Conservation (phyloP, 2,797 vertebrate species). For the Kryptolebias ocellatus region DNA sequence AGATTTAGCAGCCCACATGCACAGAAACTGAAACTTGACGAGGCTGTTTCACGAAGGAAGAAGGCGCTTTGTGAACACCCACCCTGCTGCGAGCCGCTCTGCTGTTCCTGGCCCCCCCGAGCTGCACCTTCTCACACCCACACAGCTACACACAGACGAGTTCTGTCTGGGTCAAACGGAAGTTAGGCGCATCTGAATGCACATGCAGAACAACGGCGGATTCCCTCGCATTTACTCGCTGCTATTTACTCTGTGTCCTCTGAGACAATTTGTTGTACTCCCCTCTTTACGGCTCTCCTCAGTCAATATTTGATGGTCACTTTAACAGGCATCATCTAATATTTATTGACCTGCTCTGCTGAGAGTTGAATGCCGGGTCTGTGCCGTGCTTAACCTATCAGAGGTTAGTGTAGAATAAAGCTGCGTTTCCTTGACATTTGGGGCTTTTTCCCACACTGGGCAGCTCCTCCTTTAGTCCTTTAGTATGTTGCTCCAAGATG, state of each 20-base stretch:
- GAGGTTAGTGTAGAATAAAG: slow-evolving; percentile 40
- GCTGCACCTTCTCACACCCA: background rate
- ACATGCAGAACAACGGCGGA: slow-evolving; percentile 9
- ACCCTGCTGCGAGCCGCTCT: slow-evolving; percentile 53
- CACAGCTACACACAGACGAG: background rate
- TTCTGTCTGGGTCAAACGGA: slow-evolving; percentile 22
- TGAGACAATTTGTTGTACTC: slow-evolving; percentile 68
- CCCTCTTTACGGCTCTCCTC: slow-evolving; percentile 57
- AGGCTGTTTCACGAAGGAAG: no score
- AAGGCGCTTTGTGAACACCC: background rate
- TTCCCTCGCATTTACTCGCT: slow-evolving; percentile 12
- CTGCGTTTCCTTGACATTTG: slow-evolving; percentile 40
- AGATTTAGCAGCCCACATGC: no score
- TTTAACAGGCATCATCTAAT: slow-evolving; percentile 77
- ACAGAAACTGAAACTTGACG: no score
- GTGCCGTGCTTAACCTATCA: slow-evolving; percentile 65
- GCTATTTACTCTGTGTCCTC: slow-evolving; percentile 59
- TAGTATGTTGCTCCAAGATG: no score
- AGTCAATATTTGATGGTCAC: slow-evolving; percentile 74
- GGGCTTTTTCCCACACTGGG: slow-evolving; percentile 25
- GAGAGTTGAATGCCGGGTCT: slow-evolving; percentile 58
- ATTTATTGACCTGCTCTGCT: slow-evolving; percentile 66
- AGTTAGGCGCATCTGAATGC: slow-evolving; percentile 12
- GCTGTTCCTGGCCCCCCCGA: slow-evolving; percentile 41
- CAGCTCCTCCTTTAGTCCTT: slow-evolving; percentile 20